Base-by-base conservation (phyloP, 2,113 vertebrate species). In the Apodemus speciosus region DNA sequence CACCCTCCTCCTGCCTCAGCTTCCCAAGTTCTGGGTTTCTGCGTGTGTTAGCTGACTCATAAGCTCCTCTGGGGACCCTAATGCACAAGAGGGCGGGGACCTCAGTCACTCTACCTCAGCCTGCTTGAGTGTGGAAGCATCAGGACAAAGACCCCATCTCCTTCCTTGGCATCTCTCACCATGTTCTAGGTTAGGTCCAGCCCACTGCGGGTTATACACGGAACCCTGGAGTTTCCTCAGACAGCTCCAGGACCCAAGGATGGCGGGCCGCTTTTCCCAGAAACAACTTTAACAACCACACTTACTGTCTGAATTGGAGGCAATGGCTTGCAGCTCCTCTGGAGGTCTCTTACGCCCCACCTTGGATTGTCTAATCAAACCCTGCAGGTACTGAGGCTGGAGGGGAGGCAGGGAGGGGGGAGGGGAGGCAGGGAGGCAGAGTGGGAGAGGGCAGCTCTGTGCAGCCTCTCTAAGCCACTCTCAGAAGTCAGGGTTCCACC, bases 221-320 rank as follows among this genome's bases (percentile, higher is more conserved):
- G 58, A 20, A 40, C 1, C 2, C 3, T 0, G 43, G 21, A 9
- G 49, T 35, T 35, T n/a, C 51, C 85, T 71, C 6, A 0, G 7
- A 27, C 0, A 0, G 0, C 71, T 58, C 46, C 14, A 40, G 71
- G 1, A 0, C n/a, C 9, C 0, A 35, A 43, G 0, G 0, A 30
- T 9, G 80, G 56, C 6, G 18, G 32, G 30, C 10, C 30, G 66
- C 2, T 60, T 20, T 38, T 68, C 88, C 68, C 43, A 25, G 73
- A 20, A 38, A 51, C 23, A 3, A 9, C 4, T 20, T 62, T 30
- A 62, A 25, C 32, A 32, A 1, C 21, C 4, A 10, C 81, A 75
- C 72, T 81, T 71, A 69, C 68, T 16, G 49, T 60, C 27, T 80
- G 71, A 58, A 13, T 62, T 27, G n/a, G 2, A 43, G 38, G 58